Percentiles rank a stretch among this genome's conserved stretches.
Conservation (phyloP, 2,113 vertebrate species). For the Corythornis madagascariensis region DNA sequence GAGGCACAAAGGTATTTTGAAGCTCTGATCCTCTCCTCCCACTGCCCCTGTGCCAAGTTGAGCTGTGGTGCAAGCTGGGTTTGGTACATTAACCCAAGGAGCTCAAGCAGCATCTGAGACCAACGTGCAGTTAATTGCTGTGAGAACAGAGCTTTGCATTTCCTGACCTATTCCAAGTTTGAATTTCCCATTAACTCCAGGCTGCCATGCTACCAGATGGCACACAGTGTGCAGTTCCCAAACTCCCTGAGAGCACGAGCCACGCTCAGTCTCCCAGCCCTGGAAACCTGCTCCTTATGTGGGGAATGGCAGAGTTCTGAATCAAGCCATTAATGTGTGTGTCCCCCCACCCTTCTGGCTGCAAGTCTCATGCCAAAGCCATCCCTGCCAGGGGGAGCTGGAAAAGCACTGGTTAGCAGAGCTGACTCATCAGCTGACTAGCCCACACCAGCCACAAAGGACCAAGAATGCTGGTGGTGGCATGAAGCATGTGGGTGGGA, state of each 20-base stretch:
- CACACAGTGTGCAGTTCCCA: not conserved
- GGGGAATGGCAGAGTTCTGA: not conserved
- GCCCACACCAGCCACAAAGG: slow-evolving; percentile 64
- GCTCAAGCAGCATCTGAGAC: slow-evolving; percentile 44
- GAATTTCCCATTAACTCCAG: slow-evolving; percentile 17
- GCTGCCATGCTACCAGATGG: not conserved
- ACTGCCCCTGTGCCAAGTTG: slow-evolving; percentile 15
- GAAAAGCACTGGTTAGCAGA: slow-evolving; percentile 59
- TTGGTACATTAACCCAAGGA: slow-evolving; percentile 18
- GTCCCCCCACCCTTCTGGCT: not conserved
- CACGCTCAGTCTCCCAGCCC: not conserved
- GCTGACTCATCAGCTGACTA: slow-evolving; percentile 63
- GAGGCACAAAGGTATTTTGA: slow-evolving; percentile 59
- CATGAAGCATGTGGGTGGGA: slow-evolving; percentile 66
- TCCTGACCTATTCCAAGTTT: slow-evolving; percentile 54
- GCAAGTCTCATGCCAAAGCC: not conserved
- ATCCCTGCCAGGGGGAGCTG: slow-evolving; percentile 12
- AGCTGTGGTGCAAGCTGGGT: not conserved
- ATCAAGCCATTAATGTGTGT: not conserved
- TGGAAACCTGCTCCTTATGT: slow-evolving; percentile 3
- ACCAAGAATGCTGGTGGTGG: slow-evolving; percentile 60
- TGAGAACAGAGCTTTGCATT: slow-evolving; percentile 45
- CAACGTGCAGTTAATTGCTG: slow-evolving; percentile 54
- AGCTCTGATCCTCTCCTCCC: slow-evolving; percentile 17
- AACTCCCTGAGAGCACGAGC: not conserved